Evolutionary conservation across 37 sponge, comb jelly and placozoan species (phyloP), one percentile per base, ranked within the genome.

Genomic region (Hexactinellida sp.): DNA sequence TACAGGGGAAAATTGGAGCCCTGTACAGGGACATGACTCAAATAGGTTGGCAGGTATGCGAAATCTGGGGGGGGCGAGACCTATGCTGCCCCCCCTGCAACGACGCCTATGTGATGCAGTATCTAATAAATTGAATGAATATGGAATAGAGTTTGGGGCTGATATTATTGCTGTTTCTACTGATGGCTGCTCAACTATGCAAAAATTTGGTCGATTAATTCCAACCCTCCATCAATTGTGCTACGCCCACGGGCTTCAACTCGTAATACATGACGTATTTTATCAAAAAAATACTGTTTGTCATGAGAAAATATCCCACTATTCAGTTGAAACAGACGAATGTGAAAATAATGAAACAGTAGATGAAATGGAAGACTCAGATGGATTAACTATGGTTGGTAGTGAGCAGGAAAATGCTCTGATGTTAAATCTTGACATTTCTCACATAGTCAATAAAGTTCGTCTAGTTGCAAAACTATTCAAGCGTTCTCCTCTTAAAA

Each of bases 321-420:
- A 63, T 63, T 63, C 76, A 63, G 13, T 7, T 63, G 76, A 63
- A 63, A 63, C 76, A 7, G 76, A 63, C 76, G 34, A 63, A 63
- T 63, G 76, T 63, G 76, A 63, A 63, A 23, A 25, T 23, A n/a
- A 63, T 63, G 76, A 63, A 63, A n/a, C 30, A 63, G 5, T 63
- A 63, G 76, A 63, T 63, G 76, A 63, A 63, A 63, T 63, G 76
- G 76, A 63, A 63, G 76, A 63, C 30, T 63, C 76, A 63, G 76
- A 63, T 63, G 76, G 76, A 63, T 63, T 63, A 63, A 63, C 32
- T 32, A 63, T 63, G 3, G 76, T 63, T n/a, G 30, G 76, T 63
- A 10, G 19, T 63, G 76, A 63, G 76, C 5, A 63, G 76, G 76
- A 63, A 63, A 63, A 63, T 63, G 76, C 32, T 32, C 3, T 63